Percentiles rank a stretch among this genome's conserved stretches.
Conservation (phyloP, 2,888 invertebrate genomes). For the Trissoscelio sp. region DNA sequence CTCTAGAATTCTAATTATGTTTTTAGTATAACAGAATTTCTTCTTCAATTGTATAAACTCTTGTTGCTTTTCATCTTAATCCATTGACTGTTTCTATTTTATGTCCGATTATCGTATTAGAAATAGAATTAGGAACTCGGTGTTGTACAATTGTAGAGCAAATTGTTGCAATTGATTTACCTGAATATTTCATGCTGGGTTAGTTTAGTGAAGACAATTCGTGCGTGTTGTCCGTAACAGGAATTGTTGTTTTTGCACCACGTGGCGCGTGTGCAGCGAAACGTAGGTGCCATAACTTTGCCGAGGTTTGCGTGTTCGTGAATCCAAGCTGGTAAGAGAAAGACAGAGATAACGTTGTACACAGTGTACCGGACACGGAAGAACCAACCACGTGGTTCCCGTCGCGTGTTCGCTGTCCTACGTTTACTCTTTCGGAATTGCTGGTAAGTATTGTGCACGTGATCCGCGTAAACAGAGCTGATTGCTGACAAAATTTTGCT, state of each 20-base stretch:
- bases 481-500: background rate
- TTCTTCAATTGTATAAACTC: too few species aligned
- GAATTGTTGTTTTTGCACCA: conserved; percentile 29
- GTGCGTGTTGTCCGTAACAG: background rate
- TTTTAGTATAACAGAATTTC: too few species aligned
- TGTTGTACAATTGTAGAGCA: background rate
- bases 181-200: conserved; percentile 4
- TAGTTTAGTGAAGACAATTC: conserved; percentile 8
- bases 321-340: conserved; percentile 17
- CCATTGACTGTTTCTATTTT: background rate
- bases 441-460: conserved; percentile 31
- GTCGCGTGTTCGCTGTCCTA: conserved; percentile 25
- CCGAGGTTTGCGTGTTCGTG: conserved; percentile 29
- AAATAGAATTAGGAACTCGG: background rate
- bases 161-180: conserved; percentile 11
- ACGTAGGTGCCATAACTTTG: conserved; percentile 43
- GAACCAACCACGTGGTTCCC: conserved; percentile 41
- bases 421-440: conserved; percentile 21
- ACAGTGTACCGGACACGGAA: conserved; percentile 37
- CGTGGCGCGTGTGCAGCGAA: conserved; percentile 35
- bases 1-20: too few species aligned
- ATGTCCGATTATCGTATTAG: background rate
- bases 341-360: conserved; percentile 14
- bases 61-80: background rate
- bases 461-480: background rate